Percentiles rank a stretch among this genome's conserved stretches.
phyloP scores from a whole-genome alignment of 35 echinoderm and acorn worm species.

The Patiria miniata region DNA sequence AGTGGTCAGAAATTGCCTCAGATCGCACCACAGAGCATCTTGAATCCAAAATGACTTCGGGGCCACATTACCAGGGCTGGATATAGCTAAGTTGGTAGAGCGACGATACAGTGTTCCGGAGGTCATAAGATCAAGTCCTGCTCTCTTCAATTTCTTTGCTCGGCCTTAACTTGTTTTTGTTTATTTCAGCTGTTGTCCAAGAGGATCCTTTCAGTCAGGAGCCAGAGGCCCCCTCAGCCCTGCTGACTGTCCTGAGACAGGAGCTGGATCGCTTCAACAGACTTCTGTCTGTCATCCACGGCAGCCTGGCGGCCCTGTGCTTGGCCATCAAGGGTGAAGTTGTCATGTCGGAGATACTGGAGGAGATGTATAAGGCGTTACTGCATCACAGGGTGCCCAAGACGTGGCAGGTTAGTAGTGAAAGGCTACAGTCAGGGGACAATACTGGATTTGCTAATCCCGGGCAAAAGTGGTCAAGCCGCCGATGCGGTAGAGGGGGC shows the following conservation, averaged over 20 bases:
- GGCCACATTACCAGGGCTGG: no score
- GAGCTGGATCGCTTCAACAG: constrained; percentile 95
- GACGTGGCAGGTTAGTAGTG: constrained; percentile 82
- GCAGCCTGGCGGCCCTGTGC: constrained; percentile 55
- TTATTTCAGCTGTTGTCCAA: not conserved
- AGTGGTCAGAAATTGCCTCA: no score
- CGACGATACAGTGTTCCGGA: no score
- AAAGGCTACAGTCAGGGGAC: not conserved
- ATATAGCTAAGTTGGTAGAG: no score
- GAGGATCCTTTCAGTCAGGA: constrained; percentile 29
- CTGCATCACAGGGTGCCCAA: constrained; percentile 85
- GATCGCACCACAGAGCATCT: no score
- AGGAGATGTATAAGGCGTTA: constrained; percentile 98
- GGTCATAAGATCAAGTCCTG: no score
- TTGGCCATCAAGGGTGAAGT: constrained; percentile 96
- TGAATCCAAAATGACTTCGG: no score
- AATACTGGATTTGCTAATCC: no score
- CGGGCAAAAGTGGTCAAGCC: no score
- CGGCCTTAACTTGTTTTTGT: no score
- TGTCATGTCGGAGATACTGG: constrained; percentile 95
- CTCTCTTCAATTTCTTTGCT: no score
- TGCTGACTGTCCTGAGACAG: constrained; percentile 80
- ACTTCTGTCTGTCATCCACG: constrained; percentile 79
- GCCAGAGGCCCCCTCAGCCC: constrained; percentile 63
- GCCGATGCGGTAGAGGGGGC: no score